Evolutionary conservation across 92 coral and sea anemone genomes (phyloP).

Genomic region (Phenganax stokvisi): DNA sequence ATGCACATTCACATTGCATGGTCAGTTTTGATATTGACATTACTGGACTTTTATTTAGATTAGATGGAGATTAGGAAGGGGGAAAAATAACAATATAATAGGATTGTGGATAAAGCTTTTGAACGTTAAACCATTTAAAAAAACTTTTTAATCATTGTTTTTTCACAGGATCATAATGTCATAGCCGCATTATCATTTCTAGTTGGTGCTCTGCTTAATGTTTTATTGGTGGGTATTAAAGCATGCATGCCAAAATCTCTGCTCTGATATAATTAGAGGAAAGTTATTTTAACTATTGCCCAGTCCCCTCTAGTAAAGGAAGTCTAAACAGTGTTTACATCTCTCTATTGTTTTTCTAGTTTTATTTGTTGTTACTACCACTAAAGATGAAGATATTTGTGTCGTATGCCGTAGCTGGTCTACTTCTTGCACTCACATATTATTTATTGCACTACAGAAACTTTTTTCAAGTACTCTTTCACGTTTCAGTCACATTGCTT

Average conservation of each 20-base stretch:
- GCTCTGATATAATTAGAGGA: not conserved
- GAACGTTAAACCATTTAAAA: not conserved
- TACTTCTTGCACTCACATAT: constrained; percentile 57
- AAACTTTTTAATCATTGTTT: not conserved
- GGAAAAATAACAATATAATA: not conserved
- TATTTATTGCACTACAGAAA: constrained; percentile 71
- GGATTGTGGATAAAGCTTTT: too few relatives aligned
- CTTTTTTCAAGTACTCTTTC: constrained; percentile 76
- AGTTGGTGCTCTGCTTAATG: constrained; percentile 73
- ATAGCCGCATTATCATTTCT: constrained; percentile 72
- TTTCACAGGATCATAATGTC: constrained; percentile 46
- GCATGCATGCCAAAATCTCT: not conserved
- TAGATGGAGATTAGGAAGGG: too few relatives aligned
- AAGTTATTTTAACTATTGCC: not conserved
- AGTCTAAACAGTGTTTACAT: not conserved
- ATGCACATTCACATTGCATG: too few relatives aligned
- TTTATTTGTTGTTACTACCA: constrained; percentile 66
- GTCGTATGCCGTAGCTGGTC: constrained; percentile 52
- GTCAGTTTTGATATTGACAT: too few relatives aligned
- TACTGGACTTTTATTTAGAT: too few relatives aligned
- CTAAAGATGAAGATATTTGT: constrained; percentile 62
- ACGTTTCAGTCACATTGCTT: constrained; percentile 53
- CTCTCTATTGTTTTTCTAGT: constrained; percentile 44
- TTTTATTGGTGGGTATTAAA: constrained; percentile 60
- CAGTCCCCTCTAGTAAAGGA: constrained; percentile 3